Percentiles rank a stretch among this genome's conserved stretches.
phyloP scores from a whole-genome alignment of 2,113 vertebrate species.

The Oncorhynchus clarkii region DNA sequence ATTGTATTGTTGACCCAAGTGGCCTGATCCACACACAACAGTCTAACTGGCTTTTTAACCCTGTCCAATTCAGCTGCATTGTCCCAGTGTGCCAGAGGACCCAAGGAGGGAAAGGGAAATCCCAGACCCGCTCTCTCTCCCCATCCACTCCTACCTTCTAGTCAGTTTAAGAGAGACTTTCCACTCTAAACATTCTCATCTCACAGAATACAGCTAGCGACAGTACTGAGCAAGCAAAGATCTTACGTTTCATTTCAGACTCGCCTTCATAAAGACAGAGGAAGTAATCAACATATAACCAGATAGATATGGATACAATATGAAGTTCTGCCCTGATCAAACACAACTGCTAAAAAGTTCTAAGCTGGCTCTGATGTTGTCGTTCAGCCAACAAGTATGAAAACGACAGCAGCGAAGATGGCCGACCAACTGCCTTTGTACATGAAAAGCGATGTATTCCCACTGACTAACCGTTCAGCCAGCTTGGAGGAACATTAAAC shows the following conservation, averaged over 20 bases:
- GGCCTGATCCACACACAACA: conserved; percentile 44
- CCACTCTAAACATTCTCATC: background rate
- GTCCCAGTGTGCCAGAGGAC: conserved; percentile 10
- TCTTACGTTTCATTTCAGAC: background rate
- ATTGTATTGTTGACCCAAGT: conserved; percentile 48
- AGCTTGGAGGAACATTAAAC: conserved; percentile 30
- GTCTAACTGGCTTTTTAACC: conserved; percentile 61
- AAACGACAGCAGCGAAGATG: background rate
- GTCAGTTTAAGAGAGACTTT: background rate
- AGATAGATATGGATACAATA: background rate
- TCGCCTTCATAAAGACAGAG: background rate
- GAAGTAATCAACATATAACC: background rate
- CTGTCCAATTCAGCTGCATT: conserved; percentile 41
- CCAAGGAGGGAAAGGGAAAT: conserved; percentile 2
- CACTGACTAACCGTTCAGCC: conserved; percentile 13
- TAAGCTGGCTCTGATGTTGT: background rate
- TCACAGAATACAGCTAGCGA: background rate
- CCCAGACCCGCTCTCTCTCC: background rate
- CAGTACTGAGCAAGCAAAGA: too few species aligned
- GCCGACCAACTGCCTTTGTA: background rate
- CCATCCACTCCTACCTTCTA: background rate
- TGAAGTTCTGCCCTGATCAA: background rate
- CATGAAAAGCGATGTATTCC: conserved; percentile 7
- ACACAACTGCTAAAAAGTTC: background rate
- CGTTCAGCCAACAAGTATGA: conserved; percentile 1